Conservation (phyloP, 2,888 invertebrate species). For the Agrotis exclamationis region DNA sequence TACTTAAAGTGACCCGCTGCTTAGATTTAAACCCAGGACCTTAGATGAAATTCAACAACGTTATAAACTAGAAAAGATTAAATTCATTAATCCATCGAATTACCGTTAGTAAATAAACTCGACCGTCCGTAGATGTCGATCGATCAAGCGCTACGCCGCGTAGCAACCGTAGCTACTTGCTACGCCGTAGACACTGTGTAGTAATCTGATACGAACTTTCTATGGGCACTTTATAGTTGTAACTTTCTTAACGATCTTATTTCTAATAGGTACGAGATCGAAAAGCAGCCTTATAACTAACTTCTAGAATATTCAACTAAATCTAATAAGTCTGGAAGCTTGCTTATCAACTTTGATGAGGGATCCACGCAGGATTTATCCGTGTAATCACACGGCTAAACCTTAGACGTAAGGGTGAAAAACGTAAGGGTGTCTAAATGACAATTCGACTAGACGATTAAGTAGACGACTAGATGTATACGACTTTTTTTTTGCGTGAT, state of each 20-base stretch:
- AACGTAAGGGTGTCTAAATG: no score
- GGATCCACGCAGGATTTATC: no score
- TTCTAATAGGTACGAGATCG: not conserved
- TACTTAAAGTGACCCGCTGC: no score
- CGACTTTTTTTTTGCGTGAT: no score
- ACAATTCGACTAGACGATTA: no score
- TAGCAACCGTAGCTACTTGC: constrained; percentile 36
- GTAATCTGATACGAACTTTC: not conserved
- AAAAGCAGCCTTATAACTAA: not conserved
- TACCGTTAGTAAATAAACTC: constrained; percentile 3
- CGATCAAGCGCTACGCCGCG: constrained; percentile 39
- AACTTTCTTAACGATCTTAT: not conserved
- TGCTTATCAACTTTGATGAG: not conserved
- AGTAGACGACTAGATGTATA: no score
- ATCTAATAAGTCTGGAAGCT: not conserved
- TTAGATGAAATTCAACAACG: no score
- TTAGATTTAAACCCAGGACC: not conserved
- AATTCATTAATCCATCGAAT: not conserved
- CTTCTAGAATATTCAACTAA: not conserved
- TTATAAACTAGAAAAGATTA: not conserved
- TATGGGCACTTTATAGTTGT: not conserved
- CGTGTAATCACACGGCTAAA: no score
- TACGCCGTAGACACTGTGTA: constrained; percentile 43
- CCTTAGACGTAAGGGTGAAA: no score
- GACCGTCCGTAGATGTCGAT: constrained; percentile 2